Percentiles rank a stretch among this genome's conserved stretches.
These are phyloP conservation scores for Flexamia atlantica DNA, from an alignment of 2,888 invertebrate genomes.

Conservation along the genomic window DNA sequence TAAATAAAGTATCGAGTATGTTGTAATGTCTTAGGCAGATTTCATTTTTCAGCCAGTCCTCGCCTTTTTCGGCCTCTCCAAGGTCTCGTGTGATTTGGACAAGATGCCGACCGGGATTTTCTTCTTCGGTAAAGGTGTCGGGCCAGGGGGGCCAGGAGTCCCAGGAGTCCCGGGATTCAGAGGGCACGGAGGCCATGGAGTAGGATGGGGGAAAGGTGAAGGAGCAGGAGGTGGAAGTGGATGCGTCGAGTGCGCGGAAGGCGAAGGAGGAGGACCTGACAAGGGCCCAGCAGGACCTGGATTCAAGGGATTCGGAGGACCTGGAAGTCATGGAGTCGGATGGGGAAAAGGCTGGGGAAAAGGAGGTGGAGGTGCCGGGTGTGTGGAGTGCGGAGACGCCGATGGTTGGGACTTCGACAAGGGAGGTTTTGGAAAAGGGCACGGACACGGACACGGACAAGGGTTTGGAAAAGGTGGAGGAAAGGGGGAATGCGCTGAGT, in stretches of 20 bases:
- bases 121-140: background rate
- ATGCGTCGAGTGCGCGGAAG: background rate
- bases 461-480: background rate
- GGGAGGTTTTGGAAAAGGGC: background rate
- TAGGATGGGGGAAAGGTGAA: background rate
- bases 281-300: background rate
- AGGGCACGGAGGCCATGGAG: background rate
- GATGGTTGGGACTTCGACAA: background rate
- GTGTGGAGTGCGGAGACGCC: background rate
- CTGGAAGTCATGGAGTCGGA: background rate
- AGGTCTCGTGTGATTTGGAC: background rate
- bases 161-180: background rate
- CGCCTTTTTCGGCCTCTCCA: background rate
- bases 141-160: background rate
- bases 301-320: background rate
- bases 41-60: background rate
- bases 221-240: background rate
- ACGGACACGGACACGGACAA: background rate
- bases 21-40: background rate
- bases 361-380: background rate
- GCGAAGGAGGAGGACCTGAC: background rate
- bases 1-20: too few relatives aligned
- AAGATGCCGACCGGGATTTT: background rate
- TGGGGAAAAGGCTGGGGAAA: background rate
- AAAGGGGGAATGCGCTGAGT: background rate